Evolutionary conservation across 1,140 invertebrate species (phyloP).

Genomic region (Drosophila willistoni): DNA sequence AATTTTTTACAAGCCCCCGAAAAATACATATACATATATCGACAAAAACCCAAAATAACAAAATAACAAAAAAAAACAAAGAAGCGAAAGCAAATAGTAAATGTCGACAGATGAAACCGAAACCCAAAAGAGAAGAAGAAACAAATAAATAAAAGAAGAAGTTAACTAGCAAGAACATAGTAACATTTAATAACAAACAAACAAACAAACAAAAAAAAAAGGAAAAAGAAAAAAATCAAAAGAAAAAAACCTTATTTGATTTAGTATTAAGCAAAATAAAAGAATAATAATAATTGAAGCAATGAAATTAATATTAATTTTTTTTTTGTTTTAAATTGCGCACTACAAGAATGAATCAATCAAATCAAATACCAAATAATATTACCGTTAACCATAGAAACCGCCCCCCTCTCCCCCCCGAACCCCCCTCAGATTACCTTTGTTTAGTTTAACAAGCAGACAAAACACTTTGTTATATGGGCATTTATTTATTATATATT

Average conservation of each 20-base stretch:
- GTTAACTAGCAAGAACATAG: slow-evolving; percentile 67
- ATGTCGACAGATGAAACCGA: slow-evolving; percentile 22
- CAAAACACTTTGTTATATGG: slow-evolving; percentile 70
- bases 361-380: slow-evolving; percentile 20
- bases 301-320: slow-evolving; percentile 62
- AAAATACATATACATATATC: slow-evolving; percentile 11
- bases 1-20: slow-evolving; percentile 68
- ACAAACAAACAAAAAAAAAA: slow-evolving; percentile 34
- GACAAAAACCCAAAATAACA: slow-evolving; percentile 25
- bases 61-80: slow-evolving; percentile 24
- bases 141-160: slow-evolving; percentile 64
- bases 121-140: slow-evolving; percentile 53
- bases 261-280: slow-evolving; percentile 67
- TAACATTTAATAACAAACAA: slow-evolving; percentile 60
- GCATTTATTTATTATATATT: slow-evolving; percentile 55
- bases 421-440: background rate
- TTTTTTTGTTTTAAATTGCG: slow-evolving; percentile 70
- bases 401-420: background rate
- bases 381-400: slow-evolving; percentile 40
- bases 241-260: slow-evolving; percentile 58
- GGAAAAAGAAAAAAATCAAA: slow-evolving; percentile 3
- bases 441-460: background rate
- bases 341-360: slow-evolving; percentile 38
- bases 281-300: slow-evolving; percentile 26
- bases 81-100: slow-evolving; percentile 20